These are phyloP conservation scores for Eulithis testata DNA, from an alignment of 2,888 invertebrate species.

Conservation along the genomic window DNA sequence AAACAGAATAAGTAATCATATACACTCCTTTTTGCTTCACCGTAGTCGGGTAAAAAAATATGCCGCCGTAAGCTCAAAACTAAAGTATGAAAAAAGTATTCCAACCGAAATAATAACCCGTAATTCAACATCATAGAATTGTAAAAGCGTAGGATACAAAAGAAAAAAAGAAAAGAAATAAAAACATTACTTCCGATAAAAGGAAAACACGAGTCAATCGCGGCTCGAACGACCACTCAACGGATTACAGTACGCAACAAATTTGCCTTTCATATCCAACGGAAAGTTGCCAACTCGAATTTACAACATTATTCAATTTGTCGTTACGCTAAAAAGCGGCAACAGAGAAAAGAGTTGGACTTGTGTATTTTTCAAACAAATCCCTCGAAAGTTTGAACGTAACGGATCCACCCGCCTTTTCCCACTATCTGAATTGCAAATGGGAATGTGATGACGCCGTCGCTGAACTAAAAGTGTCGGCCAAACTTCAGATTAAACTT, in stretches of 20 bases:
- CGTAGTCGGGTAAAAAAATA: neutral
- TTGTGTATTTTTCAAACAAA: slow-evolving; percentile 79
- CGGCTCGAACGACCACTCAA: slow-evolving; percentile 30
- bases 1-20: slow-evolving; percentile 3
- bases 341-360: slow-evolving; percentile 64
- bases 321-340: slow-evolving; percentile 67
- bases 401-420: slow-evolving; percentile 75
- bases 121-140: slow-evolving; percentile 12
- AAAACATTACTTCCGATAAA: slow-evolving; percentile 34
- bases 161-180: slow-evolving; percentile 30
- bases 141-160: slow-evolving; percentile 24
- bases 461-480: slow-evolving; percentile 82
- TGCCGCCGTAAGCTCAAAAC: neutral
- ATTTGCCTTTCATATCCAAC: slow-evolving; percentile 41
- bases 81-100: neutral
- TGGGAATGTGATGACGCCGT: slow-evolving; percentile 77
- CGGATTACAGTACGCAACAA: slow-evolving; percentile 41
- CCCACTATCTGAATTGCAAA: slow-evolving; percentile 83
- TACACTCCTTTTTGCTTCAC: too few relatives aligned
- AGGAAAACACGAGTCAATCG: slow-evolving; percentile 36
- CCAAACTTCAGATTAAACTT: slow-evolving; percentile 83
- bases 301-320: slow-evolving; percentile 74
- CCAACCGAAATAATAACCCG: slow-evolving; percentile 11
- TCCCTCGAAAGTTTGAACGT: slow-evolving; percentile 69
- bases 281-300: slow-evolving; percentile 49